Percentiles rank a stretch among this genome's conserved stretches.
Evolutionary conservation across 1,140 invertebrate species (phyloP).

Genomic region (Vollenhovia emeryi): DNA sequence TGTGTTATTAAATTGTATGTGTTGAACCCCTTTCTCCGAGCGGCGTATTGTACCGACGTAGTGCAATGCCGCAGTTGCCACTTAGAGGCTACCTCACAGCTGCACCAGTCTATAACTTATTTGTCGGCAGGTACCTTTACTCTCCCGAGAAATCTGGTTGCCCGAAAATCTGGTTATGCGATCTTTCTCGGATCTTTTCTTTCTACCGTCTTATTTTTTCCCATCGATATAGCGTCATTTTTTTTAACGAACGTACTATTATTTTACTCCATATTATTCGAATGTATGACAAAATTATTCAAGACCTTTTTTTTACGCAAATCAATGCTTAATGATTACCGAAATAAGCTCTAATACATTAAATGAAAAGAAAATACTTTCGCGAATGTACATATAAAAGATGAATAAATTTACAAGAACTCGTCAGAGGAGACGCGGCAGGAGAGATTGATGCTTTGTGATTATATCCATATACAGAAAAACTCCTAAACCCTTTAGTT

Average conservation of each 20-base stretch:
- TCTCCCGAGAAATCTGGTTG: conserved; percentile 50
- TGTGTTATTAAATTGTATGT: conserved; percentile 81
- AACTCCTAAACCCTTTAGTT: no score
- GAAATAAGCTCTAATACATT: background rate
- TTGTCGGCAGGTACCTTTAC: conserved; percentile 39
- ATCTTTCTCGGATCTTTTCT: background rate
- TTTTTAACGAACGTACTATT: background rate
- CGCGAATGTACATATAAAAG: background rate
- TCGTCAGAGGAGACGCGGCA: background rate
- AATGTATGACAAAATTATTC: background rate
- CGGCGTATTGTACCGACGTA: conserved; percentile 6
- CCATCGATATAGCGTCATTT: background rate
- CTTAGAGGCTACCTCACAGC: conserved; percentile 50
- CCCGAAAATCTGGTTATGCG: conserved; percentile 35
- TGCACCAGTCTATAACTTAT: conserved; percentile 39
- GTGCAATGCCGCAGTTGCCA: conserved; percentile 57
- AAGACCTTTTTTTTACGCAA: background rate
- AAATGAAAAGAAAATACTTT: background rate
- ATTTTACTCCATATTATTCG: background rate
- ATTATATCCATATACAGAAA: no score
- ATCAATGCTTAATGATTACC: background rate
- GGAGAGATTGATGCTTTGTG: background rate
- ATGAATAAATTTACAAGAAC: background rate
- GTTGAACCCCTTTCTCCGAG: conserved; percentile 64
- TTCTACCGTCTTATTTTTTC: background rate